These are phyloP conservation scores for Corydoras maculifer DNA, from an alignment of 2,113 vertebrate species.

Conservation along the genomic window DNA sequence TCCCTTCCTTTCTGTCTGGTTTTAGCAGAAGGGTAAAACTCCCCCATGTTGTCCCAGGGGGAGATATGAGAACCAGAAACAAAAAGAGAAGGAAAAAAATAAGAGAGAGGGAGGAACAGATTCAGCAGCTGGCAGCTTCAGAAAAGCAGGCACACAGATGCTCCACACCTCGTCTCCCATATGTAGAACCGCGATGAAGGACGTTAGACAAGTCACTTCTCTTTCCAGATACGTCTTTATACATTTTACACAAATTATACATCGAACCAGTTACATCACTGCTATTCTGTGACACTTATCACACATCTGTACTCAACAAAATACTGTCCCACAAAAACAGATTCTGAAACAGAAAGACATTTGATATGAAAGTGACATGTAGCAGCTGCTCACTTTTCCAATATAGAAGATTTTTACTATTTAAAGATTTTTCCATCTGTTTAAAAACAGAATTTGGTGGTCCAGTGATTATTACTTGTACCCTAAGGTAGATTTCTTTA, in stretches of 20 bases:
- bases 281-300: constrained; percentile 7
- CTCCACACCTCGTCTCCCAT: constrained; percentile 37
- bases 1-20: constrained; percentile 58
- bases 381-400: no score
- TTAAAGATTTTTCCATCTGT: no score
- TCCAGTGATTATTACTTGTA: no score
- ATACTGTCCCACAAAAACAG: no score
- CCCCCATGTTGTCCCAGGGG: constrained; percentile 71
- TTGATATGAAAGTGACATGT: no score
- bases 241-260: no score
- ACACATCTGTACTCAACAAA: background rate
- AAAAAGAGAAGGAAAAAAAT: constrained; percentile 64
- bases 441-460: no score
- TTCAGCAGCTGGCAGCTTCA: constrained; percentile 67
- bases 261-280: constrained; percentile 1
- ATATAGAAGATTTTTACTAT: no score
- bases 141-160: constrained; percentile 57
- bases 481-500: no score
- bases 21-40: constrained; percentile 67
- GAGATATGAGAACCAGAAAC: constrained; percentile 52
- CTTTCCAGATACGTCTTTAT: constrained; percentile 8
- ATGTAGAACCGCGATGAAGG: constrained; percentile 25
- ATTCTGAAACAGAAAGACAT: no score
- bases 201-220: constrained; percentile 27
- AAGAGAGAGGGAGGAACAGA: constrained; percentile 26